Evolutionary conservation across 2,888 invertebrate species (phyloP).

Genomic region (Ephialtes manifestator): DNA sequence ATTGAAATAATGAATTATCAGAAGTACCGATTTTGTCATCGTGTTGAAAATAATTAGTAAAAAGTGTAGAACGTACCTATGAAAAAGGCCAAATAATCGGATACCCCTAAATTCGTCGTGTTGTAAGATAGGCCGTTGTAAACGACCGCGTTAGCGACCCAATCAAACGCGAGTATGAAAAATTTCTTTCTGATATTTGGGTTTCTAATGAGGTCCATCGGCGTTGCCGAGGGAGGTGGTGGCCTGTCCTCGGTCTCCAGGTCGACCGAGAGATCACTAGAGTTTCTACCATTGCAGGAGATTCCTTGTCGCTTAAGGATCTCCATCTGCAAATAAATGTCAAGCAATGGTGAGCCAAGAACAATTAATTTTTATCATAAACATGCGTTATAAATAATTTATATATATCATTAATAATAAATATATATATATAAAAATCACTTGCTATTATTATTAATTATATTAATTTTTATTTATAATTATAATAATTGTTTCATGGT

Average conservation of each 20-base stretch:
- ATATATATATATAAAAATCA: no score
- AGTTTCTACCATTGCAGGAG: slow-evolving; percentile 83
- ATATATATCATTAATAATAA: no score
- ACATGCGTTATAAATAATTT: not conserved
- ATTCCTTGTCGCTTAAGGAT: slow-evolving; percentile 82
- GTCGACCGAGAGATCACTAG: slow-evolving; percentile 76
- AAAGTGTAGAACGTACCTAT: slow-evolving; percentile 87
- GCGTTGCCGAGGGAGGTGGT: slow-evolving; percentile 87
- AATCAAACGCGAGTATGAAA: slow-evolving; percentile 89
- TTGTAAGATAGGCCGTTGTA: slow-evolving; percentile 91
- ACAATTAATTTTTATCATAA: slow-evolving; percentile 1
- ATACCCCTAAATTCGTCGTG: slow-evolving; percentile 89
- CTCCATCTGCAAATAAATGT: slow-evolving; percentile 77
- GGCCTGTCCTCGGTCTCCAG: slow-evolving; percentile 79
- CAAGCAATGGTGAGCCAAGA: not conserved
- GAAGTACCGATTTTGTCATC: not conserved
- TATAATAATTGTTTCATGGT: no score
- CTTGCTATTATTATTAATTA: no score
- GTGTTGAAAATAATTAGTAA: not conserved
- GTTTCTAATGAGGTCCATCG: slow-evolving; percentile 89
- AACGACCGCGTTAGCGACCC: slow-evolving; percentile 90
- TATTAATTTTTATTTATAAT: not conserved
- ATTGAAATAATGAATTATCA: slow-evolving; percentile 1
- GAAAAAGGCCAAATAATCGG: slow-evolving; percentile 90
- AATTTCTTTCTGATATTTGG: slow-evolving; percentile 90